phyloP scores from a whole-genome alignment of 2,888 invertebrate genomes.

The Liposcelis brunnea region DNA sequence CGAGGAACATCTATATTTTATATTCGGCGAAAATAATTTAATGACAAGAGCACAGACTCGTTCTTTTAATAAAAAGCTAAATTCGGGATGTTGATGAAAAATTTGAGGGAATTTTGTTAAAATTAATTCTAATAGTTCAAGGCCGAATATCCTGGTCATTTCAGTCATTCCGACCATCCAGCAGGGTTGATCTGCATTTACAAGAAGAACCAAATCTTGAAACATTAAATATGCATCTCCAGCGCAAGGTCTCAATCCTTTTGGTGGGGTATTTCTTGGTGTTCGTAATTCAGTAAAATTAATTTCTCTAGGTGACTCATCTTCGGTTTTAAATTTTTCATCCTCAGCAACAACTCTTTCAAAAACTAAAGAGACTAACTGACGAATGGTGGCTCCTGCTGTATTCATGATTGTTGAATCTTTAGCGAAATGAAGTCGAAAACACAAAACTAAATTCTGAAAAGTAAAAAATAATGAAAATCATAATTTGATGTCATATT shows the following conservation, averaged over 20 bases:
- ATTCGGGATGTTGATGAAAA: constrained; percentile 68
- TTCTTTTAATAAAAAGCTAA: constrained; percentile 86
- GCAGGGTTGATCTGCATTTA: constrained; percentile 89
- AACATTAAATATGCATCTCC: constrained; percentile 89
- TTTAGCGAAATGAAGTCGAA: constrained; percentile 88
- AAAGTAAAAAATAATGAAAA: constrained; percentile 21
- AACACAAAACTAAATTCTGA: constrained; percentile 84
- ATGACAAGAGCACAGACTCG: constrained; percentile 97
- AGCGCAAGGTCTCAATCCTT: constrained; percentile 71
- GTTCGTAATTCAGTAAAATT: constrained; percentile 64
- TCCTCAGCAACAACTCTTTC: constrained; percentile 67
- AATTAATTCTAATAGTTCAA: constrained; percentile 87
- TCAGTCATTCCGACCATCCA: constrained; percentile 94
- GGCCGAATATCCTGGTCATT: constrained; percentile 91
- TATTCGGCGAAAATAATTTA: constrained; percentile 92
- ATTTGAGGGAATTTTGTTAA: constrained; percentile 59
- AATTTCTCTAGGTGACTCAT: constrained; percentile 28
- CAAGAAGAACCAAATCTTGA: constrained; percentile 89
- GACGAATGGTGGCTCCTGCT: constrained; percentile 92
- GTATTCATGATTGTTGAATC: constrained; percentile 93
- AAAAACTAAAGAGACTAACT: constrained; percentile 82
- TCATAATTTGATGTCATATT: constrained; percentile 12
- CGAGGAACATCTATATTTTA: constrained; percentile 62
- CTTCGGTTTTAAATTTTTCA: constrained; percentile 29
- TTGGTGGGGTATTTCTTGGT: constrained; percentile 58